These are phyloP conservation scores for Yponomeuta evonymella DNA, from an alignment of 2,888 invertebrate genomes.

Conservation along the genomic window DNA sequence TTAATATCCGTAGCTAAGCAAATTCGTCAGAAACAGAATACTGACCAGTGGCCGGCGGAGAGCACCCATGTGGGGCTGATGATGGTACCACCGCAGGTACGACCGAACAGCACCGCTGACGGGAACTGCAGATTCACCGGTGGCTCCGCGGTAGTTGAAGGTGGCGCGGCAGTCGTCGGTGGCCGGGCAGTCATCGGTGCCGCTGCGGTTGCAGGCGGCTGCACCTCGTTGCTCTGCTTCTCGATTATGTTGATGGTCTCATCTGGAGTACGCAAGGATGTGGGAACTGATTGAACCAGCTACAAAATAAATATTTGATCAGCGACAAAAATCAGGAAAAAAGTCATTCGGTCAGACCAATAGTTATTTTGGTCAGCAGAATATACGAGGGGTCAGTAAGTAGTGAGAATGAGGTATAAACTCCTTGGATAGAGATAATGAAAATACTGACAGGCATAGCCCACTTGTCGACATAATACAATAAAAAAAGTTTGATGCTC, in stretches of 20 bases:
- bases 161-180: background rate
- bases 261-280: background rate
- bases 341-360: too few species aligned
- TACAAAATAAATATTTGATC: too few species aligned
- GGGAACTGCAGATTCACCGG: conserved; percentile 33
- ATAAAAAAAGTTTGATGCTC: too few species aligned
- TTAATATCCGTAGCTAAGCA: too few species aligned
- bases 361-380: too few species aligned
- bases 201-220: background rate
- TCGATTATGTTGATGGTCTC: background rate
- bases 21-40: conserved; percentile 5
- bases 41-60: conserved; percentile 61
- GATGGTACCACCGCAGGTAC: conserved; percentile 65
- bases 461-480: too few species aligned
- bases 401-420: too few species aligned
- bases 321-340: too few species aligned
- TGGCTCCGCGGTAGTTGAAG: background rate
- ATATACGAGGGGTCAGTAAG: too few species aligned
- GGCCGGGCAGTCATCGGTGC: background rate
- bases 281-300: background rate
- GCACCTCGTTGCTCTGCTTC: background rate
- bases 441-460: too few species aligned
- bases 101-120: conserved; percentile 59
- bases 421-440: too few species aligned
- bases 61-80: conserved; percentile 59